Evolutionary conservation across 2,113 vertebrate genomes (phyloP).

Genomic region (Elaphurus davidianus): DNA sequence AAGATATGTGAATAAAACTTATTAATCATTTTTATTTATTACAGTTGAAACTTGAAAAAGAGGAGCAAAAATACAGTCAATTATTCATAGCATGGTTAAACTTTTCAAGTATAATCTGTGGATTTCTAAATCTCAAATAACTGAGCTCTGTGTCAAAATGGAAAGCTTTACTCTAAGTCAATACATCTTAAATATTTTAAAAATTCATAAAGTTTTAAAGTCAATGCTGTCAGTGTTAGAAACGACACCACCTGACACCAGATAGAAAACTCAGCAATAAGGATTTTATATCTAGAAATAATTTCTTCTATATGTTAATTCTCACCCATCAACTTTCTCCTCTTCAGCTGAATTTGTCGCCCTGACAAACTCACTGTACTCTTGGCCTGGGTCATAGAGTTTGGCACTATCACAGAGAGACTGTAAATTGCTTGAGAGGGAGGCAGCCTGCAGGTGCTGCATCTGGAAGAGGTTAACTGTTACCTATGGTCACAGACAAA

Average conservation of each 20-base stretch:
- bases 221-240: neutral
- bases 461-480: constrained; percentile 98
- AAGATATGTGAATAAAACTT: neutral
- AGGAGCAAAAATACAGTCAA: neutral
- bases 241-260: neutral
- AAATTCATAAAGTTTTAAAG: neutral
- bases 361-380: constrained; percentile 91
- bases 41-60: neutral
- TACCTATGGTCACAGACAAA: constrained; percentile 82
- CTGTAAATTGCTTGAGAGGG: constrained; percentile 92
- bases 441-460: constrained; percentile 93
- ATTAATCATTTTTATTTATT: neutral
- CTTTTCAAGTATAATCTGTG: neutral
- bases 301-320: constrained; percentile 26
- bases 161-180: neutral
- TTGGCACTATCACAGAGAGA: constrained; percentile 94
- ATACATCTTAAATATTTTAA: neutral
- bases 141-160: neutral
- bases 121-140: neutral
- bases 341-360: constrained; percentile 86
- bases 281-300: neutral
- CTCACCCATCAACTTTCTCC: constrained; percentile 88
- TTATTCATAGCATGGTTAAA: neutral
- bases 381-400: constrained; percentile 94
- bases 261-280: neutral